Conservation (phyloP, 2,113 vertebrate genomes). For the Naja naja region DNA sequence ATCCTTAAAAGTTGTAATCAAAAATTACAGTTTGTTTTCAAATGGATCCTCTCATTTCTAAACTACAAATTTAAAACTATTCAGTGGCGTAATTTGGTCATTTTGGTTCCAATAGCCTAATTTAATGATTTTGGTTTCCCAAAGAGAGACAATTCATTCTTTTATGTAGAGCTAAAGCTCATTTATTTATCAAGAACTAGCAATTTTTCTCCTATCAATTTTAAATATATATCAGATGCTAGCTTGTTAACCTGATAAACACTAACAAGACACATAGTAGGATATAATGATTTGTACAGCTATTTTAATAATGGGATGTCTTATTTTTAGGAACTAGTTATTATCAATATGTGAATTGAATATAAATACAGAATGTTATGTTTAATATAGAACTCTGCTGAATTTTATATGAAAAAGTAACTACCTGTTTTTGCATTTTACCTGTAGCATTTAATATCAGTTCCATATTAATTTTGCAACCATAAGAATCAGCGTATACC, state of each 20-base stretch:
- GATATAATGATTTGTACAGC: neutral
- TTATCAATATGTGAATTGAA: neutral
- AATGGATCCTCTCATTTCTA: neutral
- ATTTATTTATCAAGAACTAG: neutral
- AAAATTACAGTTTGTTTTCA: neutral
- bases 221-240: neutral
- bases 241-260: neutral
- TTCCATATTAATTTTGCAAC: neutral
- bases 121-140: neutral
- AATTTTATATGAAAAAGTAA: neutral
- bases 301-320: neutral
- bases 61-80: neutral
- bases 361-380: neutral
- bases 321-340: neutral
- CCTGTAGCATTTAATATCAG: neutral
- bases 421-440: neutral
- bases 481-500: neutral
- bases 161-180: neutral
- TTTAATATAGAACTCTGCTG: neutral
- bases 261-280: neutral
- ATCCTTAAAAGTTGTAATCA: neutral
- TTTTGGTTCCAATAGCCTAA: neutral
- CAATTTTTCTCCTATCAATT: neutral
- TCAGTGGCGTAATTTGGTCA: neutral
- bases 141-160: neutral